Evolutionary conservation across 2,888 invertebrate species (phyloP).

Genomic region (Danaus chrysippus): DNA sequence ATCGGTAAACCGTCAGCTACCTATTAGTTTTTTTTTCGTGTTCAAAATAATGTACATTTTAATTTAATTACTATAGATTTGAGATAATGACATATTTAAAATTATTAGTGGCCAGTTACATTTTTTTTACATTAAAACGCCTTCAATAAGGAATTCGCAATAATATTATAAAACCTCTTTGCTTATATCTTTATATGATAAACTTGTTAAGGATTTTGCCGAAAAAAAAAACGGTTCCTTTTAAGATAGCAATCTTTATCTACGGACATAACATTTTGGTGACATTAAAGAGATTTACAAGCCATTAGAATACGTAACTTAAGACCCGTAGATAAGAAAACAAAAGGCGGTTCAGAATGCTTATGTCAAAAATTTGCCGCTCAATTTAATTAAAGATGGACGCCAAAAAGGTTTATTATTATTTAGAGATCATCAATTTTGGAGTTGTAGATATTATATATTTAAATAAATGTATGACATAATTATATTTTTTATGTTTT

Average conservation of each 20-base stretch:
- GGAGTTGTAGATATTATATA: no score
- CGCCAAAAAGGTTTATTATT: neutral
- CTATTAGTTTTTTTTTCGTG: conserved; percentile 22
- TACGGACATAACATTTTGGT: conserved; percentile 41
- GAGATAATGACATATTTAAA: no score
- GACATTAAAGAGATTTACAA: conserved; percentile 53
- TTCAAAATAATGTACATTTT: conserved; percentile 13
- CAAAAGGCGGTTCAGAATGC: conserved; percentile 17
- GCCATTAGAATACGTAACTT: conserved; percentile 43
- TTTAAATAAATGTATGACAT: no score
- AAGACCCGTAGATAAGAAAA: conserved; percentile 33
- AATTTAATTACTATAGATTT: conserved; percentile 7
- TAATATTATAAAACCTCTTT: neutral
- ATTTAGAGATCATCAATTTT: no score
- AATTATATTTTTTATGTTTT: no score
- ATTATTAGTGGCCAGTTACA: no score
- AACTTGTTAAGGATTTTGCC: no score
- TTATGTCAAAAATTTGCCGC: conserved; percentile 11
- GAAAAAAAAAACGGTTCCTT: conserved; percentile 24
- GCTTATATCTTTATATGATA: neutral
- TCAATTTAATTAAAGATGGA: neutral
- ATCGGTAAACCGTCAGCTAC: conserved; percentile 27
- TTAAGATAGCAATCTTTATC: conserved; percentile 47
- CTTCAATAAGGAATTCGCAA: conserved; percentile 8
- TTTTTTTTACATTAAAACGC: conserved; percentile 2